These are phyloP conservation scores for Ostrea denselamellosa DNA, from an alignment of 1,140 invertebrate genomes.

Conservation along the genomic window DNA sequence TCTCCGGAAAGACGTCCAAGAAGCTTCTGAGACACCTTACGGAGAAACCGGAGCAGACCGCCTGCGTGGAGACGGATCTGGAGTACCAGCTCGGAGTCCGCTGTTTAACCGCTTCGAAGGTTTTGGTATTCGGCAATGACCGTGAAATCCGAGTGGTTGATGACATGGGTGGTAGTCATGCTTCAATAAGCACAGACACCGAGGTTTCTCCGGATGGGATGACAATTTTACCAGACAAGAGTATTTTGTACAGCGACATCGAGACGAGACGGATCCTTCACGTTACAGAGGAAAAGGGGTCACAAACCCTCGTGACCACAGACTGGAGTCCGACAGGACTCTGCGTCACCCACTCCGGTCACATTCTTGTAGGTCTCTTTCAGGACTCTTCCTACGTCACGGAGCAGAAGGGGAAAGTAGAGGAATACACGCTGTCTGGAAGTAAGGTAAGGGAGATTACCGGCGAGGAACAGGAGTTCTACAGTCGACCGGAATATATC, in stretches of 20 bases:
- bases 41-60: background rate
- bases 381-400: background rate
- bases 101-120: background rate
- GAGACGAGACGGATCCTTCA: background rate
- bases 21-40: background rate
- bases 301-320: background rate
- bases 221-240: background rate
- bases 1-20: background rate
- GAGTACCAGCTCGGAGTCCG: conserved; percentile 5
- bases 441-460: background rate
- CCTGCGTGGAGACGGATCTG: background rate
- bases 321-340: background rate
- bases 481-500: conserved; percentile 14
- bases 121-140: background rate
- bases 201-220: background rate
- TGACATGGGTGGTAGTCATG: background rate
- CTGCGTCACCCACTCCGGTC: background rate
- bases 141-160: background rate
- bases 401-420: background rate
- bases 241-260: conserved; percentile 12
- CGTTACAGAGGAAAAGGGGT: background rate
- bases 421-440: background rate
- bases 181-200: background rate
- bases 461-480: background rate
- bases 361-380: background rate